Base-by-base conservation (phyloP, 2,113 vertebrate species). In the Psittacula cyanocephala region DNA sequence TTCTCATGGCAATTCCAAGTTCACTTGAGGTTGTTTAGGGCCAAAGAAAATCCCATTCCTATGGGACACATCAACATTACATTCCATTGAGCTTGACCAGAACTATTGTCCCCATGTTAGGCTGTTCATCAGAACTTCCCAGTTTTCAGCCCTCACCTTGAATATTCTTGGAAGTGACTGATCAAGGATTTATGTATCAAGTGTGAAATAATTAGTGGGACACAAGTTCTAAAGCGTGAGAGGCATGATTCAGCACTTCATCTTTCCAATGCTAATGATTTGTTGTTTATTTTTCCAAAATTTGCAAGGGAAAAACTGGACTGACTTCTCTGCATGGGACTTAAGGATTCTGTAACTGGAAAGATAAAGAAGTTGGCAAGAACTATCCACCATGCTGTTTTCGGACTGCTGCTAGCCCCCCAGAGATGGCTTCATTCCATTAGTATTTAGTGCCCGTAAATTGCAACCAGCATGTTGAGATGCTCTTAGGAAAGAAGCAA, bases 211-310 rank as follows among this genome's bases (percentile, higher is more conserved):
- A 94, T 90, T 72, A 67, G 44, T 74, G 67, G 59, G 86, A 91
- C 86, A 91, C 88, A 92, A 91, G 76, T 81, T 81, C 90, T 88
- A 15, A 88, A 86, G 86, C 4, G 7, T 85, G 78, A 86, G 89
- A 87, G 83, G 74, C 77, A 87, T 93, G 93, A 95, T 62, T 93
- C 95, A 96, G 95, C 95, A 79, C 62, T 94, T 88, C 62, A 47
- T 76, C 86, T 84, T 86, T 75, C 49, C 82, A 46, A n/a, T 4
- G 1, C 59, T 89, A 93, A 89, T 83, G 82, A 74, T 83, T 47
- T 84, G 65, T 53, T 88, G 59, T 55, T 90, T 33, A 53, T 90
- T 81, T 71, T 33, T 69, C 9, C 19, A 10, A 59, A 49, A 80
- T 87, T 90, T 96, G 88, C 65, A 91, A 62, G 46, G 53, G 39